Conservation (phyloP, 2,113 vertebrate species). For the Heteronetta atricapilla region DNA sequence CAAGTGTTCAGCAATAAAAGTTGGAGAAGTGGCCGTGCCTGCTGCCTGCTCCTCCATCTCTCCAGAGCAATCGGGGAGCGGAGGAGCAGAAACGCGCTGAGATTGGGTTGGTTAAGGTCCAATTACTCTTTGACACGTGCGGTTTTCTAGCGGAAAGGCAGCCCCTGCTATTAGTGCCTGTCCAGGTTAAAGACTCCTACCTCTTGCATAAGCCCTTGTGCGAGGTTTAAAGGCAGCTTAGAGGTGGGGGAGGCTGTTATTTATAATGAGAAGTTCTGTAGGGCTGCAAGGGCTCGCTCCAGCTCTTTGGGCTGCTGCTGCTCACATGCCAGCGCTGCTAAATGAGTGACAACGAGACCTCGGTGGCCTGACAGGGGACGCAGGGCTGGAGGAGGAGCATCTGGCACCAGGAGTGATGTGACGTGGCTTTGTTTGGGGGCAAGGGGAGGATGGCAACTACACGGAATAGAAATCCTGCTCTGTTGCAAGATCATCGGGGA, state of each 20-base stretch:
- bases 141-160: background rate
- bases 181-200: background rate
- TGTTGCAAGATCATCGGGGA: too few relatives aligned
- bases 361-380: rapidly evolving
- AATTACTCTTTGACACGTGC: constrained; percentile 26
- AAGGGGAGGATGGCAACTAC: background rate
- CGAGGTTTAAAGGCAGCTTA: background rate
- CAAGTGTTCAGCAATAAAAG: constrained; percentile 64
- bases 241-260: background rate
- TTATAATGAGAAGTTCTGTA: background rate
- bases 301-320: background rate
- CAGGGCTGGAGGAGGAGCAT: background rate
- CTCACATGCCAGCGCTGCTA: background rate
- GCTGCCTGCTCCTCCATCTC: background rate
- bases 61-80: background rate
- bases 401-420: background rate
- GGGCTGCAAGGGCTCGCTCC: background rate
- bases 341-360: background rate
- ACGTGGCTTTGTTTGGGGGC: background rate
- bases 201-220: background rate
- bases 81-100: background rate
- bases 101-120: background rate
- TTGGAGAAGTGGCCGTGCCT: constrained; percentile 24
- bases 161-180: background rate
- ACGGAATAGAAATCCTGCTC: background rate